Evolutionary conservation across 2,113 vertebrate genomes (phyloP), one percentile per base, ranked within the genome.

Genomic region (Lepus europaeus): DNA sequence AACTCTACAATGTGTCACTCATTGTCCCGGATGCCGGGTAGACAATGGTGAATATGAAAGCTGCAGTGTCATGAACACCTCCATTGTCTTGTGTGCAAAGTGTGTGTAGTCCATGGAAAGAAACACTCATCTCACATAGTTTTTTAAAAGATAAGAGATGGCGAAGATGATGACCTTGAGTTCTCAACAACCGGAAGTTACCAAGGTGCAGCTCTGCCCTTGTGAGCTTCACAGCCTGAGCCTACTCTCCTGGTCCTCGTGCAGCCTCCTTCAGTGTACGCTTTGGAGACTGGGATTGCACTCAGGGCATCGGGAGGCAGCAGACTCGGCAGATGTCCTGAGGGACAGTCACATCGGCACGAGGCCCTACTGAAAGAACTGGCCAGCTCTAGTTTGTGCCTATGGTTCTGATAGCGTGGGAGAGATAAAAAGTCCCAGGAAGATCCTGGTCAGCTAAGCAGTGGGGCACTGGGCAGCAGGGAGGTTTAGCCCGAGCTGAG

Each of bases 1-100:
- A 31, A 36, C 59, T 14, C 69, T 16, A 10, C 1, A 1, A 13
- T 2, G 16, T n/a, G 13, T 9, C 77, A 11, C 2, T 0, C 3
- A 1, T 22, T 27, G 7, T 16, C 33, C 9, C n/a, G 36, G 9
- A 22, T 39, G 9, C 9, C 59, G 20, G 14, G 29, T 20, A 59
- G 33, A 13, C 9, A 27, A 25, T 14, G 39, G 14, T 33, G 33
- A 36, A 29, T 31, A 5, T 16, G 20, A 45, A 80, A 80, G 19
- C 4, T 25, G 10, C 29, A 4, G 8, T 11, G 29, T 84, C 39
- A 64, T 56, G 2, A 56, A 29, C 5, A 39, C 39, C 39, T 39
- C 39, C 39, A 45, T 45, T 49, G 1, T 33, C n/a, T 33, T 36
- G 39, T 13, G 9, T 22, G 5, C 63, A 29, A 36, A 56, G 22